Evolutionary conservation across 2,888 invertebrate genomes (phyloP), one percentile per base, ranked within the genome.

Genomic region (Cryptus armator): DNA sequence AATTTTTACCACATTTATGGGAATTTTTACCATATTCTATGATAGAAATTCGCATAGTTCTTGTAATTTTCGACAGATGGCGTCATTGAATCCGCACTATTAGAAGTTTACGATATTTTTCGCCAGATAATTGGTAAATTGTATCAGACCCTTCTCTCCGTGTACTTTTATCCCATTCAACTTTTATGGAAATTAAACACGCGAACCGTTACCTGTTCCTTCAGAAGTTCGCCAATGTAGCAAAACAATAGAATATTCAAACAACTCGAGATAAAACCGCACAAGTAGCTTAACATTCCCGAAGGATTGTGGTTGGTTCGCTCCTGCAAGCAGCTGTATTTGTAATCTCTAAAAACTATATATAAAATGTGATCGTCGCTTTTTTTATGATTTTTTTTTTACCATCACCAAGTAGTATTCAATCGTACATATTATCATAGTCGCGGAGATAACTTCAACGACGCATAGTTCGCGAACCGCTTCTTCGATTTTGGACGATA

Each of bases 331-430:
- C 6, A 4, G 37, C 9, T 37, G 5, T 37, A 24, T 24, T 24
- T 24, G 24, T 24, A 24, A 24, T 7, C 9, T 37, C 0, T 7
- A 37, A 37, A 37, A 37, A 37, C 9, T 24, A 37, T 37, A 1
- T 7, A 37, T 37, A 37, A 37, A 37, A 37, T 1, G 5, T 9
- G 37, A 37, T 6, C 7, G 37, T 37, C 37, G 37, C 37, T 9
- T 37, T 37, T 9, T 37, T 37, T 9, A 9, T 10, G 5, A 16
- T 48, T 24, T 48, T 32, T 32, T 62, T 32, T 24, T 12, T 90
- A 92, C 92, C 90, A 87, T 90, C 16, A 92, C 88, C 29, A 89
- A 87, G 76, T 90, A 90, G 81, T 91, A 92, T 80, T 90, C 92
- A 3, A 92, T 78, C n/a, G 90, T 90, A 48, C 92, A 92, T 78